A percentile compares a stretch with the other conserved stretches of the same genome.
Evolutionary conservation across 2,113 vertebrate genomes (phyloP).

Genomic region (Dasyprocta punctata): DNA sequence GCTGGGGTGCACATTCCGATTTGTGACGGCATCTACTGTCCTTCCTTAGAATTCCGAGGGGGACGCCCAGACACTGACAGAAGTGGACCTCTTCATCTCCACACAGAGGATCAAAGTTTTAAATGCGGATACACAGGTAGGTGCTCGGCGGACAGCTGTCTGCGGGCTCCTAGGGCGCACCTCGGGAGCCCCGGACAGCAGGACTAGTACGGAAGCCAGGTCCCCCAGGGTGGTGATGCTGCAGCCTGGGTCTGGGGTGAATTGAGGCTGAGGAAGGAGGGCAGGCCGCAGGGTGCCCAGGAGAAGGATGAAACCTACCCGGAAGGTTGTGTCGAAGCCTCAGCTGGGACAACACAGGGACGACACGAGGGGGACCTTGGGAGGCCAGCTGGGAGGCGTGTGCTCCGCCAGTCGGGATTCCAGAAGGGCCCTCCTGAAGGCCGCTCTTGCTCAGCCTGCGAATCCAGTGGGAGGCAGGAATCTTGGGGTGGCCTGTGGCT

Average conservation of each 20-base stretch:
- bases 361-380: not conserved
- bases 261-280: not conserved
- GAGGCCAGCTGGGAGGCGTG: too few species aligned
- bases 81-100: constrained; percentile 99
- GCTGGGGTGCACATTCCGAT: not conserved
- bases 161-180: too few species aligned
- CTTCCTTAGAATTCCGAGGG: constrained; percentile 92
- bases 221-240: not conserved
- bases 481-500: rapidly evolving
- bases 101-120: constrained; percentile 99
- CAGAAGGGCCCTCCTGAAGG: not conserved
- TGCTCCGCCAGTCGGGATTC: not conserved
- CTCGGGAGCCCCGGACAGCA: too few species aligned
- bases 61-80: constrained; percentile 94
- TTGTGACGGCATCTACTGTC: constrained; percentile 18
- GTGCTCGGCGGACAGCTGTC: not conserved
- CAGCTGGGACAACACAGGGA: not conserved
- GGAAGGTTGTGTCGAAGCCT: rapidly evolving
- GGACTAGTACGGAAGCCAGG: too few species aligned
- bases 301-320: not conserved
- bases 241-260: not conserved
- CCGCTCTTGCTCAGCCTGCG: not conserved
- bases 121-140: constrained; percentile 98
- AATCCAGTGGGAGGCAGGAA: not conserved
- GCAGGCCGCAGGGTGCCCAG: not conserved